These are phyloP conservation scores for Sebastes cheni DNA, from an alignment of 2,797 vertebrate genomes.

Conservation along the genomic window DNA sequence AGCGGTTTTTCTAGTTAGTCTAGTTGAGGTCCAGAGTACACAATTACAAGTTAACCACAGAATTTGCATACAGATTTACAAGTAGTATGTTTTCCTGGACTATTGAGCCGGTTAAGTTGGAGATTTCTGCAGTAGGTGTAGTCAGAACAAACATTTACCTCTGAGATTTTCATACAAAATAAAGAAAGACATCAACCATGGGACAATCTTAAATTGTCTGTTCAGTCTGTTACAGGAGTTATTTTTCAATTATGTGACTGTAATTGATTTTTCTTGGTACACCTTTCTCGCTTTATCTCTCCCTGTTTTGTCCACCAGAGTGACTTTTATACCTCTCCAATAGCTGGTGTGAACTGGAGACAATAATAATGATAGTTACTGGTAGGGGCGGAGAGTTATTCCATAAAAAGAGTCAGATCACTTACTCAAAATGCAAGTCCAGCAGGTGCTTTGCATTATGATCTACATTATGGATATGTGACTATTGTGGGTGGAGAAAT, in stretches of 20 bases:
- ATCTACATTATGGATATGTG: background rate
- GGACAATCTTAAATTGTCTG: background rate
- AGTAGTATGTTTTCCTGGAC: background rate
- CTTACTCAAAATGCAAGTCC: background rate
- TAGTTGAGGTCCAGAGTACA: background rate
- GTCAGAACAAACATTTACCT: background rate
- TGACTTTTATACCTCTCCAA: background rate
- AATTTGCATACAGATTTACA: background rate
- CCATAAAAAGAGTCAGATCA: background rate
- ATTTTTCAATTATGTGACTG: background rate
- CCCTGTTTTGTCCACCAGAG: background rate
- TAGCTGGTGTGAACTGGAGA: too few species aligned
- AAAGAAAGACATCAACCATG: background rate
- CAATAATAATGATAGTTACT: background rate
- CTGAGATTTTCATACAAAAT: background rate
- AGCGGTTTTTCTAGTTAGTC: background rate
- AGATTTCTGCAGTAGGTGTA: background rate
- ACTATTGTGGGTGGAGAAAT: background rate
- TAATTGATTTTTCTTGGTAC: background rate
- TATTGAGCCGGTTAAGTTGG: too few species aligned
- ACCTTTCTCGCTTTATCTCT: background rate
- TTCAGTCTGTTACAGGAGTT: background rate
- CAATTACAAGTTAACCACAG: background rate
- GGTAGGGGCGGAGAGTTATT: background rate
- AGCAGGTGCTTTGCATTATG: background rate